Base-by-base conservation (phyloP, 1,140 invertebrate genomes). In the Xylocopa sonorina region DNA sequence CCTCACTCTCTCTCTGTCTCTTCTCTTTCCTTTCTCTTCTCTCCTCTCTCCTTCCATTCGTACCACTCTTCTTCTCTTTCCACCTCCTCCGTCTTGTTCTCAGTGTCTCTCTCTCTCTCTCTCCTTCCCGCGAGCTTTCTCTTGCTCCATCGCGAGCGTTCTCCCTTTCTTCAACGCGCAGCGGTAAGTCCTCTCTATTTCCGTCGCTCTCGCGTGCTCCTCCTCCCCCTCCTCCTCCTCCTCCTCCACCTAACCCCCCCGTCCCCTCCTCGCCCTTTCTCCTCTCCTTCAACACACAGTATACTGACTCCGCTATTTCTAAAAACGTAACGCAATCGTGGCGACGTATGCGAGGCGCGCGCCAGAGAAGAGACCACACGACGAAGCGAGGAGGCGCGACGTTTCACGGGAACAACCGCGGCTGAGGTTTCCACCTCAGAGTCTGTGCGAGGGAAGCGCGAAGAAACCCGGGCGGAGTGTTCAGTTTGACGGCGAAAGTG, bases 301-400 rank as follows among this genome's bases (percentile, higher is more conserved):
- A 78, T 78, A 78, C 77, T 63, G 57, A 78, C 77, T 73, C 60
- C 48, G 77, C 77, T 78, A 73, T 78, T 78, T 78, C 77, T 78
- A 80, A 76, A 78, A 78, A 78, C 77, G 69, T 78, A 78, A 78
- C 68, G 73, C 79, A 81, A 78, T 73, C 53, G 82, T 79, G 78
- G 76, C 66, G 68, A 66, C 77, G 71, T 77, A 68, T 80, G 77
- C 67, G 78, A 64, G 57, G 72, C 73, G 71, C 62, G 78, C 78
- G 78, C 78, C 71, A 72, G 78, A 80, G 71, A 67, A 75, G 71
- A 67, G 66, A 75, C 71, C 60, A 80, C 78, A 62, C n/a, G n/a
- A n/a, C n/a, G n/a, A n/a, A 74, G 69, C 62, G 78, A 64, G 53
- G 57, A 78, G 62, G 78, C 69, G 78, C 78, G 72, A 63, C 72